phyloP scores from a whole-genome alignment of 2,113 vertebrate genomes.

The Gymnorhina tibicen region DNA sequence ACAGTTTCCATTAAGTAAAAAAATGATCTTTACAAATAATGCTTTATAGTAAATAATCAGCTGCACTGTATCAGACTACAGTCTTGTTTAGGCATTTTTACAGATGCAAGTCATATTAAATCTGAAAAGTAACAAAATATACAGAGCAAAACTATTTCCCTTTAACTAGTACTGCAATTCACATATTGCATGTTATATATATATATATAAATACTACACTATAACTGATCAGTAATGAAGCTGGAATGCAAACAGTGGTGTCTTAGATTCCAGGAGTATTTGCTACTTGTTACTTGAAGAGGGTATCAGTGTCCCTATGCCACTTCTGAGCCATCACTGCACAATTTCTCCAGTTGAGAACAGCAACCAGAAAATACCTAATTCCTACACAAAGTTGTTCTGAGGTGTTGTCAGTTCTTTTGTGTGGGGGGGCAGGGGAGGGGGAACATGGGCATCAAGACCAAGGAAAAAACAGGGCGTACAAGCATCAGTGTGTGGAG shows the following conservation, averaged over 20 bases:
- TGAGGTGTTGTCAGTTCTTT: slow-evolving; percentile 15
- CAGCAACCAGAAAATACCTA: background rate
- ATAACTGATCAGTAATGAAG: slow-evolving; percentile 67
- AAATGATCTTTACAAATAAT: slow-evolving; percentile 61
- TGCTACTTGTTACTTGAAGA: slow-evolving; percentile 10
- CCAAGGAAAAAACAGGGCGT: background rate
- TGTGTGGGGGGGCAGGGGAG: background rate
- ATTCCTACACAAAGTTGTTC: background rate
- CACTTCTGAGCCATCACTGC: background rate
- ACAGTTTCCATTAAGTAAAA: slow-evolving; percentile 54
- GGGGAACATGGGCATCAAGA: background rate
- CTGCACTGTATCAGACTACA: slow-evolving; percentile 53
- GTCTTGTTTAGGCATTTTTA: slow-evolving; percentile 67
- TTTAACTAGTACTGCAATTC: slow-evolving; percentile 74
- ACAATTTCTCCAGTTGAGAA: background rate
- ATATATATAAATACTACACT: slow-evolving; percentile 87
- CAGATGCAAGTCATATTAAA: slow-evolving; percentile 70
- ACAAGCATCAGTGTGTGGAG: fast-evolving
- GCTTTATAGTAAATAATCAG: background rate
- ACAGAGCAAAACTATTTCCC: slow-evolving; percentile 88
- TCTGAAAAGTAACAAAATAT: slow-evolving; percentile 89
- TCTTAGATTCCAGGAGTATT: slow-evolving; percentile 16
- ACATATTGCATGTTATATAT: slow-evolving; percentile 38
- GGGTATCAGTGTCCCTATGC: background rate
- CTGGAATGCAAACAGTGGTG: slow-evolving; percentile 41